Evolutionary conservation across 2,113 vertebrate genomes (phyloP).

Genomic region (Seriola rivoliana): DNA sequence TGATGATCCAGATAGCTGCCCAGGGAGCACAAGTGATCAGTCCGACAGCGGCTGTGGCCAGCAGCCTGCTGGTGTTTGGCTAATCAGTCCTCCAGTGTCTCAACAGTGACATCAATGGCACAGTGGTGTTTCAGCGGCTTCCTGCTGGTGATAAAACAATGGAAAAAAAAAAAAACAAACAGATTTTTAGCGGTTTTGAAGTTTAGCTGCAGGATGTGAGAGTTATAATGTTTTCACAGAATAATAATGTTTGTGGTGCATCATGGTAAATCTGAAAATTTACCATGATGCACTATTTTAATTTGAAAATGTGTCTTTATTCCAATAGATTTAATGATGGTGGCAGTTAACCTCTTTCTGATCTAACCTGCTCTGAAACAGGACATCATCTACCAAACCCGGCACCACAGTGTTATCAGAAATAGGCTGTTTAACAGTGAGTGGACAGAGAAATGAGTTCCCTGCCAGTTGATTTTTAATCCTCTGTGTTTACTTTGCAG

Average conservation of each 20-base stretch:
- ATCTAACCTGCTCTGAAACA: constrained; percentile 31
- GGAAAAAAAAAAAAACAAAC: constrained; percentile 32
- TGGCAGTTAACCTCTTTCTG: constrained; percentile 42
- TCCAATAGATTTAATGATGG: constrained; percentile 11
- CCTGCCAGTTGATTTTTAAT: constrained; percentile 41
- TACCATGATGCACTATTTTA: not conserved
- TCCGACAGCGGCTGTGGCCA: constrained; percentile 52
- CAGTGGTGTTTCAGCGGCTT: constrained; percentile 31
- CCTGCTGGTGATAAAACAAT: constrained; percentile 23
- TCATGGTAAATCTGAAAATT: not conserved
- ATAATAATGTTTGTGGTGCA: not conserved
- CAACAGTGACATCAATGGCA: constrained; percentile 49
- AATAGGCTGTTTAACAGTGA: constrained; percentile 38
- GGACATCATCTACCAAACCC: constrained; percentile 29
- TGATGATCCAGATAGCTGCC: constrained; percentile 60
- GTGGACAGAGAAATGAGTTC: constrained; percentile 41
- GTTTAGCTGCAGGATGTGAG: constrained; percentile 25
- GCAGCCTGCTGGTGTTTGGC: constrained; percentile 59
- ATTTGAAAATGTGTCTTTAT: constrained; percentile 12
- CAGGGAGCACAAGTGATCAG: constrained; percentile 58
- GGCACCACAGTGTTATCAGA: constrained; percentile 27
- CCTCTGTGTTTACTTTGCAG: constrained; percentile 17
- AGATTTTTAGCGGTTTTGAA: constrained; percentile 36
- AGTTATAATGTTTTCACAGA: constrained; percentile 20
- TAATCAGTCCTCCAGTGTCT: constrained; percentile 63